phyloP scores from a whole-genome alignment of 2,113 vertebrate species.

The Neoarius graeffei region DNA sequence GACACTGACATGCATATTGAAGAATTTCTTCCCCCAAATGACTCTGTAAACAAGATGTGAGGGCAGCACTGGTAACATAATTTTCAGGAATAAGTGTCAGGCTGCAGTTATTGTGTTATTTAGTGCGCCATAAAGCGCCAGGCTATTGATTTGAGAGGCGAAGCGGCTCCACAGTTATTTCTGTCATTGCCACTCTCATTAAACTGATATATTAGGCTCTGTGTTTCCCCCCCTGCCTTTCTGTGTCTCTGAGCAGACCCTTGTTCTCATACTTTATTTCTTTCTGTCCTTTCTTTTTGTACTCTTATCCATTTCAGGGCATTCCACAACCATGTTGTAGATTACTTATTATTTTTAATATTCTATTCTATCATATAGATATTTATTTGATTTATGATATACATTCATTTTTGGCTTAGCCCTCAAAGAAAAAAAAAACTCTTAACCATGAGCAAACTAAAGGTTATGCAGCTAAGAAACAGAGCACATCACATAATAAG shows the following conservation, averaged over 20 bases:
- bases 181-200: constrained; percentile 73
- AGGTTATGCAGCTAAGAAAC: constrained; percentile 15
- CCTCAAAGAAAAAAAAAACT: constrained; percentile 12
- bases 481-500: constrained; percentile 13
- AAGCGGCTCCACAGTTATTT: constrained; percentile 69
- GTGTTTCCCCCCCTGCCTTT: constrained; percentile 43
- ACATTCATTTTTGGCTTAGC: neutral
- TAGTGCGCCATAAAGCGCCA: constrained; percentile 69
- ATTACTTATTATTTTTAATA: neutral
- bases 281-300: constrained; percentile 18
- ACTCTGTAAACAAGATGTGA: constrained; percentile 72
- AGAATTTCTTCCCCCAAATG: constrained; percentile 56
- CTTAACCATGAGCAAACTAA: neutral
- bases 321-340: neutral
- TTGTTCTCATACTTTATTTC: constrained; percentile 24
- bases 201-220: constrained; percentile 69
- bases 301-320: neutral
- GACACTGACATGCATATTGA: constrained; percentile 57
- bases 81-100: constrained; percentile 69
- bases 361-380: neutral
- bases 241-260: constrained; percentile 23
- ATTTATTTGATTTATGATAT: neutral
- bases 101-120: constrained; percentile 72
- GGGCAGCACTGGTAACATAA: constrained; percentile 60
- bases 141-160: constrained; percentile 74